Percentiles rank a stretch among this genome's conserved stretches.
These are phyloP conservation scores for Dicrostonyx torquatus DNA, from an alignment of 2,797 vertebrate species.

Conservation along the genomic window DNA sequence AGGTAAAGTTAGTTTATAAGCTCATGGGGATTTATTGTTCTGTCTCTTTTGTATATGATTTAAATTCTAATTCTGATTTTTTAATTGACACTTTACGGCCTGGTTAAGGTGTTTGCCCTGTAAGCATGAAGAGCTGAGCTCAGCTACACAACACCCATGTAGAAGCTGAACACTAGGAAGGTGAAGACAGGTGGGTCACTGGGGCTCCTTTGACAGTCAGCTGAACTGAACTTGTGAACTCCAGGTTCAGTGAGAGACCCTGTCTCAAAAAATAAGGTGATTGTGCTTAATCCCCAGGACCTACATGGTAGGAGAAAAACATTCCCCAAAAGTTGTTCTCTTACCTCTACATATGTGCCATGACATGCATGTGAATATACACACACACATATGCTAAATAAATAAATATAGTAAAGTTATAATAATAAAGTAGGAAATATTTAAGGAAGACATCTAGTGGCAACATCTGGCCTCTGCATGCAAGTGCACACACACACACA, in stretches of 20 bases:
- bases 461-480: too few relatives aligned
- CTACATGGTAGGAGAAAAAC: not conserved
- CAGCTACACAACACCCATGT: too few relatives aligned
- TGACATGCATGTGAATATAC: not conserved
- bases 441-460: not conserved
- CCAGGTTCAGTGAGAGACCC: not conserved
- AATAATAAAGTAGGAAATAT: not conserved
- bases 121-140: not conserved
- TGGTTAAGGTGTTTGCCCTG: not conserved
- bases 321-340: not conserved
- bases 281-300: not conserved
- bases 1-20: constrained; percentile 23
- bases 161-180: not conserved
- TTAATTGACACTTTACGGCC: not conserved
- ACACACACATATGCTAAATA: not conserved
- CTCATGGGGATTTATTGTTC: constrained; percentile 1
- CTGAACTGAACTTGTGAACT: too few relatives aligned
- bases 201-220: too few relatives aligned
- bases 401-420: not conserved
- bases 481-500: not conserved
- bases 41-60: constrained; percentile 39
- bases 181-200: not conserved
- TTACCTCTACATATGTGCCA: not conserved
- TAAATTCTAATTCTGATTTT: constrained; percentile 32
- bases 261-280: not conserved